These are phyloP conservation scores for Agapornis canus DNA, from an alignment of 2,797 vertebrate species.

Conservation along the genomic window DNA sequence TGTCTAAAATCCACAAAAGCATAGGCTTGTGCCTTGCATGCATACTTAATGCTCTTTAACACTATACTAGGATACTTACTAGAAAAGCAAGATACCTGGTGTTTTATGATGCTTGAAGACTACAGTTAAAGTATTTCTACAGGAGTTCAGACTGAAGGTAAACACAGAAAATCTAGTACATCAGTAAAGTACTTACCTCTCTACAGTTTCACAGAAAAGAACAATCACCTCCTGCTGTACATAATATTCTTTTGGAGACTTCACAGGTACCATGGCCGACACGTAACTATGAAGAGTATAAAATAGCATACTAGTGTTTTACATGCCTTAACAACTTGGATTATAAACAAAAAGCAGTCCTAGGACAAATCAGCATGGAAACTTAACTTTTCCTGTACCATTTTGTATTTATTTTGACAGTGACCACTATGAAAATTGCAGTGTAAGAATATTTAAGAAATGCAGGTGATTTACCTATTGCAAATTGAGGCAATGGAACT, in stretches of 20 bases:
- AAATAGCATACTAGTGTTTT: rapidly evolving
- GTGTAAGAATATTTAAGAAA: not conserved
- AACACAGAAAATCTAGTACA: not conserved
- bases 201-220: constrained; percentile 97
- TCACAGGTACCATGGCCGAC: constrained; percentile 98
- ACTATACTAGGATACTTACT: not conserved
- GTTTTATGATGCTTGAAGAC: not conserved
- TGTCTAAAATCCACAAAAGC: not conserved
- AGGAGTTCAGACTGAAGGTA: not conserved
- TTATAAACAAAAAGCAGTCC: not conserved
- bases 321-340: not conserved
- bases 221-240: constrained; percentile 98
- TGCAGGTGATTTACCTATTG: not conserved
- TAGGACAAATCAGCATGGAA: not conserved
- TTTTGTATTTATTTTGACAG: not conserved
- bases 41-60: not conserved
- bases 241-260: constrained; percentile 96
- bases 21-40: not conserved
- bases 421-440: not conserved
- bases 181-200: constrained; percentile 83
- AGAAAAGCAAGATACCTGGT: not conserved
- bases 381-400: not conserved
- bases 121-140: not conserved
- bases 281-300: constrained; percentile 84
- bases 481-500: not conserved